Evolutionary conservation across 2,113 vertebrate genomes (phyloP).

Genomic region (Typhlomys cinereus): DNA sequence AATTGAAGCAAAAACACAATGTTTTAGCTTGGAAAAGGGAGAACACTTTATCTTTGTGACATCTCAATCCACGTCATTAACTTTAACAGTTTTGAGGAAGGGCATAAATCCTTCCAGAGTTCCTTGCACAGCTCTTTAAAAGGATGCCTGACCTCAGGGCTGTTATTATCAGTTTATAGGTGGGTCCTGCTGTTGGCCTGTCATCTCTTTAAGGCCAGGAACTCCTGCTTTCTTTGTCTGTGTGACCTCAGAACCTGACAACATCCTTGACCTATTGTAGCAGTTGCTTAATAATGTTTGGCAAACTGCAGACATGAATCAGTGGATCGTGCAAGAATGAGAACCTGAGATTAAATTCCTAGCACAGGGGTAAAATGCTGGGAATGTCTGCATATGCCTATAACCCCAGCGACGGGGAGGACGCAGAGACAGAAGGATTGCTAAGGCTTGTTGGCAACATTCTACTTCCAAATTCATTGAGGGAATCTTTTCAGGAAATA

Average conservation of each 20-base stretch:
- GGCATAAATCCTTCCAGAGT: neutral
- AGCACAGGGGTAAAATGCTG: too few species aligned
- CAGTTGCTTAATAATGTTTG: neutral
- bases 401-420: too few species aligned
- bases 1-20: neutral
- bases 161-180: neutral
- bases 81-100: neutral
- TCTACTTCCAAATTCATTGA: too few species aligned
- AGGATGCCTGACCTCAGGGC: fast-evolving
- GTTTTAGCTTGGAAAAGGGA: neutral
- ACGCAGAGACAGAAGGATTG: too few species aligned
- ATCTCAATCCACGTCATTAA: neutral
- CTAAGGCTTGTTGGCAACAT: too few species aligned
- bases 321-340: too few species aligned
- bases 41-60: fast-evolving
- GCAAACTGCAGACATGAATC: too few species aligned
- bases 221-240: neutral
- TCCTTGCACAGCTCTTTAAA: neutral
- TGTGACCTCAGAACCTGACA: neutral
- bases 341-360: too few species aligned
- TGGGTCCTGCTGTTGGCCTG: too few species aligned
- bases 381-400: too few species aligned
- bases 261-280: neutral
- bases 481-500: too few species aligned
- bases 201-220: neutral